Base-by-base conservation (phyloP, 1,140 invertebrate species). In the Drosophila murphyi region DNA sequence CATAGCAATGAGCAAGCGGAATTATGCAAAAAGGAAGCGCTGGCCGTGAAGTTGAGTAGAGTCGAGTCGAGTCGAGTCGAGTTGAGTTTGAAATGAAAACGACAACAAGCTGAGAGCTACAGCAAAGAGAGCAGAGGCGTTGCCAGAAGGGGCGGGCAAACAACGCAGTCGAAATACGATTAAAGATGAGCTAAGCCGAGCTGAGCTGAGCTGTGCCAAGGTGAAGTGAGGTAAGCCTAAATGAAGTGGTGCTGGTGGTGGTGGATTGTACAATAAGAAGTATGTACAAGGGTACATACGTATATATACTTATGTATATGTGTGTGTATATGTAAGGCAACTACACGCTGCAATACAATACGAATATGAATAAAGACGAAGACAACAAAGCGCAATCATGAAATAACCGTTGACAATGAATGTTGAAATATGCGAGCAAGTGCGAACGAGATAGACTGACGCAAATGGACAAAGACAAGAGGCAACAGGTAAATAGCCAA, bases 1-100 rank as follows among this genome's bases (percentile, higher is more conserved):
- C 71, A 51, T 68, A 59, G 34, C 56, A 72, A 72, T 89, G 68
- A 88, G 76, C 80, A 72, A 87, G 82, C 79, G 39, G 55, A 82
- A 82, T 76, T 68, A 82, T 73, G 72, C 52, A 60, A 72, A 87
- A 82, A 82, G 68, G 55, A 75, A 67, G 54, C 64, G 47, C 51
- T 35, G 57, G 45, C 64, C 82, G 78, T 82, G 52, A 59, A 71
- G 52, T 48, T 80, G 20, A 20, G 20, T 20, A 20, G 20, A 20
- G 20, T 20, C 20, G 20, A 20, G 20, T 20, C 20, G 20, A 20
- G 20, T 20, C 20, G 20, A 20, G 20, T 20, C 20, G 20, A 20
- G 20, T 20, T 20, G 47, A 52, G 67, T 57, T 55, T 82, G 62
- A 64, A 73, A 75, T 74, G 51, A 74, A 80, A 85, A 34, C 56